Evolutionary conservation across 2,113 vertebrate species (phyloP).

Genomic region (Tenrec ecaudatus): DNA sequence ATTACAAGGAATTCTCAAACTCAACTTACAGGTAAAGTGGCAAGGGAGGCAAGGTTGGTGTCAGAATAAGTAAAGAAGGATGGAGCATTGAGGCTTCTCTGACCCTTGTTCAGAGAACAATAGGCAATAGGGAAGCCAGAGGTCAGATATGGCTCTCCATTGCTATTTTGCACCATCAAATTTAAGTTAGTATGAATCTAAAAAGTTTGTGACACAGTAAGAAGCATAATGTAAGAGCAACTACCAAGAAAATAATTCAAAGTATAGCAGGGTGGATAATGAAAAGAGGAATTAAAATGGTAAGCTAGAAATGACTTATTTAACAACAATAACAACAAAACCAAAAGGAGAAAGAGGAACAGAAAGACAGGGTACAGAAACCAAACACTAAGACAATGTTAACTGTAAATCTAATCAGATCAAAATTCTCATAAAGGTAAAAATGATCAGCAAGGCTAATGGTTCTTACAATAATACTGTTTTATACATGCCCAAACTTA

Average conservation of each 20-base stretch:
- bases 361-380: neutral
- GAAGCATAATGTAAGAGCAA: neutral
- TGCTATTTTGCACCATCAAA: neutral
- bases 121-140: too few species aligned
- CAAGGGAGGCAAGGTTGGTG: too few species aligned
- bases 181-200: neutral
- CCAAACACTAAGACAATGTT: neutral
- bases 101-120: too few species aligned
- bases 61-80: too few species aligned
- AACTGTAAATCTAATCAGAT: neutral
- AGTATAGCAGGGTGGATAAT: neutral
- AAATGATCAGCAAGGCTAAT: neutral
- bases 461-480: neutral
- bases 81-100: too few species aligned
- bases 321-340: neutral
- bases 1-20: too few species aligned
- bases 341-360: neutral
- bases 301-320: neutral
- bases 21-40: too few species aligned
- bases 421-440: neutral
- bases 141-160: too few species aligned
- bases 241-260: conserved; percentile 13
- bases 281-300: neutral
- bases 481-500: rapidly evolving
- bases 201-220: neutral